These are phyloP conservation scores for Lasioglossum zephyrum DNA, from an alignment of 2,888 invertebrate species.

Conservation along the genomic window DNA sequence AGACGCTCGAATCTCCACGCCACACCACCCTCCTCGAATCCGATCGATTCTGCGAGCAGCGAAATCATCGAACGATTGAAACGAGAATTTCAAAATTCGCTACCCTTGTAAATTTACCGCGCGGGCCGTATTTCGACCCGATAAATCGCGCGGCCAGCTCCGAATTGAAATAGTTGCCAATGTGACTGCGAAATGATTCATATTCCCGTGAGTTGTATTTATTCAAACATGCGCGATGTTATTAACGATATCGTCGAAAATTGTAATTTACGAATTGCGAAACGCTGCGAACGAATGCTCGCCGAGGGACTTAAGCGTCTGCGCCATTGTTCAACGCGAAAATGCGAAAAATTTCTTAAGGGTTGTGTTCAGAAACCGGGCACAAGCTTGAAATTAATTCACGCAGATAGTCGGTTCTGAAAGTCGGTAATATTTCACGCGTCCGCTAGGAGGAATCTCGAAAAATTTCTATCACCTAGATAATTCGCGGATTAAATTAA, in stretches of 20 bases:
- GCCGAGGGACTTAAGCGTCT: neutral
- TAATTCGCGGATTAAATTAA: neutral
- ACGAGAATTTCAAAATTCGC: slow-evolving; percentile 37
- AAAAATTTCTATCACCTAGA: neutral
- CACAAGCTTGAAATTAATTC: neutral
- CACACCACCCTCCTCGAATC: neutral
- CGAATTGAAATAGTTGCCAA: slow-evolving; percentile 47
- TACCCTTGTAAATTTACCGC: slow-evolving; percentile 20
- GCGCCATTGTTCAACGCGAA: neutral
- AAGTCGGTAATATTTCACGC: neutral
- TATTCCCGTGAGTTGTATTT: slow-evolving; percentile 27
- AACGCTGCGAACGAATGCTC: neutral
- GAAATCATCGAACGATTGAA: neutral
- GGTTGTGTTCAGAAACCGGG: neutral
- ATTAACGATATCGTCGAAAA: slow-evolving; percentile 43
- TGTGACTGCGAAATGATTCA: slow-evolving; percentile 31
- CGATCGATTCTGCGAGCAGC: slow-evolving; percentile 27
- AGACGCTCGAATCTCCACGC: neutral
- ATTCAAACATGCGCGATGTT: slow-evolving; percentile 31
- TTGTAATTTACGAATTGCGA: neutral
- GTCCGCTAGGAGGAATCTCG: neutral
- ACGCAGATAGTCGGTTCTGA: neutral
- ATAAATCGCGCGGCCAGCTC: slow-evolving; percentile 18
- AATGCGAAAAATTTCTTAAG: neutral
- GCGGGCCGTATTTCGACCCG: neutral